Conservation (phyloP, 1,140 invertebrate genomes). For the Ditylenchus dipsaci region DNA sequence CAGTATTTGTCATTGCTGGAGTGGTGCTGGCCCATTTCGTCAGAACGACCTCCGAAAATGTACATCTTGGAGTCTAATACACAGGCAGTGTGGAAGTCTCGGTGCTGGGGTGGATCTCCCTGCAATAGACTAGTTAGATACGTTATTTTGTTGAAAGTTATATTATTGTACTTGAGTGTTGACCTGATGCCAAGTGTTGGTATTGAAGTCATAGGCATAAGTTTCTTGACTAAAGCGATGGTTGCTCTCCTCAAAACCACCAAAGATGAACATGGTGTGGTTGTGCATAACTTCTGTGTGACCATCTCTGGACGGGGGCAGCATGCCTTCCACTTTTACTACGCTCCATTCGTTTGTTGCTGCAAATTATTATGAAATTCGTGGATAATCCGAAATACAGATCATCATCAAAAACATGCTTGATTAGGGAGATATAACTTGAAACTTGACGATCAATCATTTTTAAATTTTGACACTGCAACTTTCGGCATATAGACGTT, state of each 20-base stretch:
- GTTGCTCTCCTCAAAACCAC: slow-evolving; percentile 72
- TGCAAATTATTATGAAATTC: no score
- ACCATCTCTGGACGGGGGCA: slow-evolving; percentile 77
- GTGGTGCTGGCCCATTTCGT: slow-evolving; percentile 66
- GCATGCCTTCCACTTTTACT: slow-evolving; percentile 65
- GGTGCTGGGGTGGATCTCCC: slow-evolving; percentile 67
- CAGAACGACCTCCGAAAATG: slow-evolving; percentile 76
- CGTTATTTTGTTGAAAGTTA: no score
- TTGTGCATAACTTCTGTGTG: slow-evolving; percentile 78
- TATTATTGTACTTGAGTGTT: slow-evolving; percentile 59
- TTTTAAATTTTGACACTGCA: no score
- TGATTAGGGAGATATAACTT: no score
- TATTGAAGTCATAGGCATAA: slow-evolving; percentile 71
- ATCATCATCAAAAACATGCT: no score
- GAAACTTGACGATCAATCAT: no score
- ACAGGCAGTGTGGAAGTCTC: slow-evolving; percentile 82
- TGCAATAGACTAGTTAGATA: no score
- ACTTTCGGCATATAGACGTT: no score
- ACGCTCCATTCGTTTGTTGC: slow-evolving; percentile 68
- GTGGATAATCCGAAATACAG: no score
- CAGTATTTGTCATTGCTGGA: slow-evolving; percentile 69
- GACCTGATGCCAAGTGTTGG: slow-evolving; percentile 45
- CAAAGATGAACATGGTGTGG: slow-evolving; percentile 82
- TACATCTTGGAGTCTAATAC: slow-evolving; percentile 73
- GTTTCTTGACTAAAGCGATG: slow-evolving; percentile 76